These are phyloP conservation scores for Orussus abietinus DNA, from an alignment of 1,140 invertebrate genomes.

Conservation along the genomic window DNA sequence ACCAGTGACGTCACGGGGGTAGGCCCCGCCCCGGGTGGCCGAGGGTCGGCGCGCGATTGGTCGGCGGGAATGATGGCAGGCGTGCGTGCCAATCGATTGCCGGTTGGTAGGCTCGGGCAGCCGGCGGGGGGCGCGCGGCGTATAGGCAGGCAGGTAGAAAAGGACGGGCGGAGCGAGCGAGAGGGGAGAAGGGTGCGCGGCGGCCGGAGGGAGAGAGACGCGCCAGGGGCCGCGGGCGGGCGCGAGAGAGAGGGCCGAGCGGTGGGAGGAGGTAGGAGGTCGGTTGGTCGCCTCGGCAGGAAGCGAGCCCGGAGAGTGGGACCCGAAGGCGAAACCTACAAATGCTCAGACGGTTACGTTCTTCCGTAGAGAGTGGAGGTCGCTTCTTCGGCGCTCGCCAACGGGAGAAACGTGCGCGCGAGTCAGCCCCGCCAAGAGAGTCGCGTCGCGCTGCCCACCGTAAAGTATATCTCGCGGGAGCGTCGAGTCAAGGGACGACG, in stretches of 20 bases:
- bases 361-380: slow-evolving; percentile 38
- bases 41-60: slow-evolving; percentile 34
- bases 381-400: slow-evolving; percentile 9
- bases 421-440: no score
- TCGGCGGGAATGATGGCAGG: slow-evolving; percentile 47
- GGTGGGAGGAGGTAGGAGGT: slow-evolving; percentile 3
- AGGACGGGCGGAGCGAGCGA: background rate
- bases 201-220: slow-evolving; percentile 8
- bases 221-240: slow-evolving; percentile 7
- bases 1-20: slow-evolving; percentile 33
- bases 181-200: no score
- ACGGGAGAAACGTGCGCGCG: slow-evolving; percentile 18
- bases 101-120: slow-evolving; percentile 24
- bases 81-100: slow-evolving; percentile 48
- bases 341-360: slow-evolving; percentile 39
- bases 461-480: background rate
- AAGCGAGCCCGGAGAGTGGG: slow-evolving; percentile 30
- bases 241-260: slow-evolving; percentile 10
- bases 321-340: slow-evolving; percentile 24
- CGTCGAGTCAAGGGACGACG: background rate
- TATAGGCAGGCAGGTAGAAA: slow-evolving; percentile 8
- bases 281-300: slow-evolving; percentile 29
- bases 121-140: slow-evolving; percentile 10
- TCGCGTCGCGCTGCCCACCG: background rate
- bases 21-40: slow-evolving; percentile 23